Evolutionary conservation across 1,140 invertebrate species (phyloP).

Genomic region (Tribolium castaneum): DNA sequence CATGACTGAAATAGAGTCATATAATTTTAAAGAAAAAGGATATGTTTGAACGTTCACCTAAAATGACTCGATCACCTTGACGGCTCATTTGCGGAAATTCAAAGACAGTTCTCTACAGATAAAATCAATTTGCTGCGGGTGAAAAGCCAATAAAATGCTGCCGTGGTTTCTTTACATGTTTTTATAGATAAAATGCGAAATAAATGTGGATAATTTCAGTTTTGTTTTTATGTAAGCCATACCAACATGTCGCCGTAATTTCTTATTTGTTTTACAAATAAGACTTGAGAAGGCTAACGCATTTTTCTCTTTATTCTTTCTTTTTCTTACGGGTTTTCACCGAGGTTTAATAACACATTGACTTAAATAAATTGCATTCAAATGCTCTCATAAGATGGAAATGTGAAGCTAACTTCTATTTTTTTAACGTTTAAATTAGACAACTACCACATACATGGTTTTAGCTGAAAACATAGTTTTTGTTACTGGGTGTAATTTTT

Average conservation of each 20-base stretch:
- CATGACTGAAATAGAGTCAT: not conserved
- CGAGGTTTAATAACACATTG: too few species aligned
- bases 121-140: conserved; percentile 19
- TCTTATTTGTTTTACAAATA: not conserved
- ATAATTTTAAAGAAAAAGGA: conserved; percentile 18
- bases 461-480: too few species aligned
- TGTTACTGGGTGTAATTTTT: too few species aligned
- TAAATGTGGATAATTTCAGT: not conserved
- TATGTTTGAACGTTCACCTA: conserved; percentile 37
- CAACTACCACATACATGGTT: too few species aligned
- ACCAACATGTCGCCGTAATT: not conserved
- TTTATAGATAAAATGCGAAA: not conserved
- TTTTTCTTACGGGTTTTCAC: too few species aligned
- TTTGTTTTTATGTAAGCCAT: not conserved
- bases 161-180: not conserved
- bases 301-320: not conserved
- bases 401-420: too few species aligned
- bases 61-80: conserved; percentile 40
- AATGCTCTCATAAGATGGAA: too few species aligned
- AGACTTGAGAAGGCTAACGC: not conserved
- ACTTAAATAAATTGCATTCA: too few species aligned
- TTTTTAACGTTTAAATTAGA: too few species aligned
- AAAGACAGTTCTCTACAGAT: conserved; percentile 21
- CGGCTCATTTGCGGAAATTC: conserved; percentile 38
- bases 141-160: not conserved